Conservation (phyloP, 2,888 invertebrate genomes). For the Tanypteryx hageni region DNA sequence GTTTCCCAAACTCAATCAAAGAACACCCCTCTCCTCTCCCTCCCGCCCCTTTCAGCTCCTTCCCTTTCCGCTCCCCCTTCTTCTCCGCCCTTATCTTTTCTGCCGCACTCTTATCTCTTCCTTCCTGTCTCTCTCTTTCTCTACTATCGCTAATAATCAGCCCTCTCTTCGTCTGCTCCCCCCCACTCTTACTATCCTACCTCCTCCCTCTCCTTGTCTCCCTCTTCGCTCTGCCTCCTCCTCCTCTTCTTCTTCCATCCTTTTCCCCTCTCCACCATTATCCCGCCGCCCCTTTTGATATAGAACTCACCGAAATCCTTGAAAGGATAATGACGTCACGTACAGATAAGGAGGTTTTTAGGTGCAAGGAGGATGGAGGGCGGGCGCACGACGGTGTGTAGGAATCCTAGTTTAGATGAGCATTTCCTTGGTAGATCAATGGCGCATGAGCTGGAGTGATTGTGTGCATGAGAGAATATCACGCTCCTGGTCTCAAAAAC, state of each 20-base stretch:
- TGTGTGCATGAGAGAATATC: background rate
- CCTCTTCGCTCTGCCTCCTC: background rate
- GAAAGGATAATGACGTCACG: slow-evolving; percentile 8
- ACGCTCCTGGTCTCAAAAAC: no score
- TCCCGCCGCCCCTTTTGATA: no score
- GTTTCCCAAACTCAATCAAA: no score
- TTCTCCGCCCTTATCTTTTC: background rate
- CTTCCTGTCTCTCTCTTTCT: background rate
- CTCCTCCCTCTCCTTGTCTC: background rate
- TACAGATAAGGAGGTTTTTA: background rate
- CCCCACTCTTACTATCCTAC: background rate
- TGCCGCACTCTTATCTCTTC: background rate
- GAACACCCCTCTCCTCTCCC: no score
- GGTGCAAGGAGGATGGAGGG: no score
- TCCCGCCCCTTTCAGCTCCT: background rate
- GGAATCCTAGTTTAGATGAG: background rate
- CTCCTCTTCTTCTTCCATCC: background rate
- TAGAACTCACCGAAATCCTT: background rate
- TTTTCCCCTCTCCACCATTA: no score
- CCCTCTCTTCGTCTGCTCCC: no score
- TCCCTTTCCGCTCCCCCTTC: background rate
- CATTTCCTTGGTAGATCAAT: background rate
- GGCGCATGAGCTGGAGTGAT: background rate
- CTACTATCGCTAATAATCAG: background rate
- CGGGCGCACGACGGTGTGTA: no score